Base-by-base conservation (phyloP, 1,140 invertebrate genomes). In the Calephelis virginiensis region DNA sequence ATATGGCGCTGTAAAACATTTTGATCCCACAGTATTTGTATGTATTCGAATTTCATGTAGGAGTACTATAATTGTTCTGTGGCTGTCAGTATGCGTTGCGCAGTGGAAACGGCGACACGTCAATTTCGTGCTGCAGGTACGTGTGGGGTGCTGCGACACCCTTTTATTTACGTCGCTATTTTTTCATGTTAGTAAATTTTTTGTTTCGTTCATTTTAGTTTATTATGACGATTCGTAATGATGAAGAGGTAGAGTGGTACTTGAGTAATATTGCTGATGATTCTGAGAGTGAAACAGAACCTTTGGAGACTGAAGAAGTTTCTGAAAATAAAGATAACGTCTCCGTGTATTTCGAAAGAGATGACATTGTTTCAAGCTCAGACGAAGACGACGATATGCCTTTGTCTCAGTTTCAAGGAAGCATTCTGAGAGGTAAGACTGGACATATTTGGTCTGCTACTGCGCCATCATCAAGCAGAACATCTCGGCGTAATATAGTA, bases 121-220 rank as follows among this genome's bases (percentile, higher is more conserved):
- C 43, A 45, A 45, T 45, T 45, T 6, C 43, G 43, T 45, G 6
- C 43, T 45, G 9, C 43, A 45, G 43, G 43, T 45, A 45, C 43
- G 9, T n/a, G n/a, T n/a, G 43, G 43, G 43, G 43, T 45, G 43
- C 9, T 45, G 43, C 43, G 43, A 6, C 43, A 45, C 43, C 43
- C 43, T 9, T 45, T 9, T 45, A 45, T 45, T 45, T 45, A 45
- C 6, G 43, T 45, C 6, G 9, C 6, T 45, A 17, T 69, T 65
- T 69, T 65, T 69, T 61, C n/a, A n/a, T n/a, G 56, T 67, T 48
- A 50, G 7, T 67, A 37, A 40, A 61, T 50, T 62, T 61, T 67
- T 49, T 66, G 13, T 66, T 40, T 43, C n/a, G 43, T 66, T 66
- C 38, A 11, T 68, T 63, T 56, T 53, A 63, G 62, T 63, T 60